Base-by-base conservation (phyloP, 2,888 invertebrate genomes). In the Chymomyza fuscimana region DNA sequence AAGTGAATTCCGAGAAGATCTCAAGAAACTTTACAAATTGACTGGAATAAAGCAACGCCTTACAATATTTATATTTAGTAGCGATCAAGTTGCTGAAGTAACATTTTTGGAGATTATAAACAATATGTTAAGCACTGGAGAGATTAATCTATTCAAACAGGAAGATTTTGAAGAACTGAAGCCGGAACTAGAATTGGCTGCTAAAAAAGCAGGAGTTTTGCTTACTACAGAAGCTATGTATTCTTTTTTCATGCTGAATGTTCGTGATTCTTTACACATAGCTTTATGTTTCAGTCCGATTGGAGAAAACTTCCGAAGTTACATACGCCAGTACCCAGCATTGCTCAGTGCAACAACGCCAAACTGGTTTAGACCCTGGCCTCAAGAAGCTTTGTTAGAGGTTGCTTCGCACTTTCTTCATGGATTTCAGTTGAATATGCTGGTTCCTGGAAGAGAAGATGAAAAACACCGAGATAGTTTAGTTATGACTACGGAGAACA, bases 331-430 rank as follows among this genome's bases (percentile, higher is more conserved):
- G 91, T 98, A 97, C 92, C 97, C 98, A 1, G 95, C 97, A 0
- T 92, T 98, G 69, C 95, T 97, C 58, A 97, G 97, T 92, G 95
- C 96, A 77, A 96, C 97, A 0, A 97, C 97, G 0, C 96, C 97
- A 25, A 96, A 97, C 91, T 97, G 97, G 97, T 97, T 97, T 92
- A 93, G 95, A 87, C 95, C 96, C 86, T 98, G 97, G 97, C 97
- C 97, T 0, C 94, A 94, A 72, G 96, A 96, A 89, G 97, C 97
- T 50, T 93, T 98, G 67, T 92, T 97, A n/a, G 97, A 97, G 92
- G 97, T 98, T 9, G 97, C 97, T 12, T 94, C 95, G 89, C 96
- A 95, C 92, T 97, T 96, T 91, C 93, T 97, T 52, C 93, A 93
- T 32, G 95, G 95, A 60, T 94, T 96, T 40, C 94, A 95, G 86